Conservation (phyloP, 2,888 invertebrate species). For the Cephus rjabovi region DNA sequence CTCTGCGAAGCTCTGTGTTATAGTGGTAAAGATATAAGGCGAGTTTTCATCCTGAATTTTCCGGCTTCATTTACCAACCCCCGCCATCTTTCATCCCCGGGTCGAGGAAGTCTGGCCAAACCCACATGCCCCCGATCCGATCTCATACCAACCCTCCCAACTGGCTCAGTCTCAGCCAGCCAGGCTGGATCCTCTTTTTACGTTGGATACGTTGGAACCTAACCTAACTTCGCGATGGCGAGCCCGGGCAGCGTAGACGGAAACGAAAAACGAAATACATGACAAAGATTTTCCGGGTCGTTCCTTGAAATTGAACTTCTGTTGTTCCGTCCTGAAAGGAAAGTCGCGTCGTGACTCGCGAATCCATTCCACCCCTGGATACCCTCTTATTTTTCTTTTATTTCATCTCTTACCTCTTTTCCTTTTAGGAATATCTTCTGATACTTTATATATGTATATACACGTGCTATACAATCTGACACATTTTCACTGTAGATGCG, state of each 20-base stretch:
- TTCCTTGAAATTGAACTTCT: constrained; percentile 61
- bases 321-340: constrained; percentile 44
- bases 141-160: not conserved
- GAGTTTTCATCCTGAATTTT: not conserved
- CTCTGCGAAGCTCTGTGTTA: not conserved
- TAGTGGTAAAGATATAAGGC: not conserved
- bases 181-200: not conserved
- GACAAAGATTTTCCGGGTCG: constrained; percentile 54
- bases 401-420: constrained; percentile 30
- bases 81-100: not conserved
- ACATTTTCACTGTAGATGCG: not conserved
- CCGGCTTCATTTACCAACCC: not conserved
- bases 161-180: not conserved
- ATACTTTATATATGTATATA: not conserved
- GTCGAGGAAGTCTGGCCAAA: not conserved
- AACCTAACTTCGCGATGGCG: not conserved
- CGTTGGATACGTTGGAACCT: not conserved
- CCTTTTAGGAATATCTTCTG: constrained; percentile 7
- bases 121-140: not conserved
- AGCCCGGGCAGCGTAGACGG: not conserved
- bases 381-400: constrained; percentile 28
- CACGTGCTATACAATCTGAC: not conserved
- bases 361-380: not conserved
- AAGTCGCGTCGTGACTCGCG: not conserved
- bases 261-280: constrained; percentile 43